A percentile compares a stretch with the other conserved stretches of the same genome.
phyloP scores from a whole-genome alignment of 2,888 invertebrate species.

The Platypus cylindrus region DNA sequence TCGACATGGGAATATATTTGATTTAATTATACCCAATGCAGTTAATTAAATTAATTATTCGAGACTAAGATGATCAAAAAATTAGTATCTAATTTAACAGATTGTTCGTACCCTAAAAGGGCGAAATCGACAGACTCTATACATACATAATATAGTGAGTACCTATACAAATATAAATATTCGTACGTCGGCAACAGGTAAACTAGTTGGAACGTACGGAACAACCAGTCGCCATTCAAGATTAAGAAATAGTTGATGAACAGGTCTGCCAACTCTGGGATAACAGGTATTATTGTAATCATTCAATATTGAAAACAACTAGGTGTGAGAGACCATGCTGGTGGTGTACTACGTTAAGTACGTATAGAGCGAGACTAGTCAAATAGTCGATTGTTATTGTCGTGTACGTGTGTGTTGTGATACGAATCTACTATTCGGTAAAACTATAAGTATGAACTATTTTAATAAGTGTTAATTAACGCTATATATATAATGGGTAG shows the following conservation, averaged over 20 bases:
- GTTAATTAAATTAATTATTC: too few species aligned
- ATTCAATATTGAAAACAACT: constrained; percentile 33
- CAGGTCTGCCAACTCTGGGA: constrained; percentile 34
- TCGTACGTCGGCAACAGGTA: too few species aligned
- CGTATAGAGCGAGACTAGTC: constrained; percentile 6
- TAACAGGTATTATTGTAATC: constrained; percentile 37
- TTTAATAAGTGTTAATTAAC: constrained; percentile 4
- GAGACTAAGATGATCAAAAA: too few species aligned
- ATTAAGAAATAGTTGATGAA: constrained; percentile 35
- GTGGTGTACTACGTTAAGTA: too few species aligned
- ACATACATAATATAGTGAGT: too few species aligned
- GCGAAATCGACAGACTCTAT: too few species aligned
- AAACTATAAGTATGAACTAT: not conserved
- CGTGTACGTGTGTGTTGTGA: constrained; percentile 8
- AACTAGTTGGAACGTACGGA: constrained; percentile 33
- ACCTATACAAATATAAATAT: too few species aligned
- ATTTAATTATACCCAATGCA: too few species aligned
- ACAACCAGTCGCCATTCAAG: constrained; percentile 31
- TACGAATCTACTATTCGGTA: constrained; percentile 3
- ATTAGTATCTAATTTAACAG: too few species aligned
- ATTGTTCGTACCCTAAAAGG: too few species aligned
- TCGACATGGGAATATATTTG: too few species aligned
- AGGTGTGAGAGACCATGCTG: constrained; percentile 20
- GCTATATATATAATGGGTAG: not conserved
- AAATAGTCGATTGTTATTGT: constrained; percentile 7